Percentiles rank a stretch among this genome's conserved stretches.
phyloP scores from a whole-genome alignment of 1,140 invertebrate genomes.

The Contarinia nasturtii region DNA sequence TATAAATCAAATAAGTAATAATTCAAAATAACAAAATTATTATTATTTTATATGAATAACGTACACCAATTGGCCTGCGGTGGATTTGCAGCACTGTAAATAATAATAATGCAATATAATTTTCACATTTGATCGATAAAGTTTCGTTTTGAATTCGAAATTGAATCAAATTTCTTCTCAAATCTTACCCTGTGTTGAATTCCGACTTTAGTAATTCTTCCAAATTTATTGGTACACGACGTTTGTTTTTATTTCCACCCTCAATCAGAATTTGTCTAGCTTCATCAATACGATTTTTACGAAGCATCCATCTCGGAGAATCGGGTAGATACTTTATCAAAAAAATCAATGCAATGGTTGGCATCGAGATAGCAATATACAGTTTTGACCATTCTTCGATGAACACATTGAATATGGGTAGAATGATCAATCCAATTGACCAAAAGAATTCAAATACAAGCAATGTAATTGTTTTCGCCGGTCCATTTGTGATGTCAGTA shows the following conservation, averaged over 20 bases:
- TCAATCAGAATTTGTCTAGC: constrained; percentile 19
- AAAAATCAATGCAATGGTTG: constrained; percentile 20
- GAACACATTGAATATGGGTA: constrained; percentile 21
- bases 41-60: too few species aligned
- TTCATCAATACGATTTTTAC: constrained; percentile 12
- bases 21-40: too few species aligned
- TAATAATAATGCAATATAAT: background rate
- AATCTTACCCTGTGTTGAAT: too few species aligned
- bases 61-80: constrained; percentile 13
- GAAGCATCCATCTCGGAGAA: constrained; percentile 23
- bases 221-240: constrained; percentile 19
- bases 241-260: constrained; percentile 20
- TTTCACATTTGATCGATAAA: too few species aligned
- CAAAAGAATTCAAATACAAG: constrained; percentile 26
- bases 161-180: constrained; percentile 10
- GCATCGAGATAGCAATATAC: constrained; percentile 24
- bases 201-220: background rate
- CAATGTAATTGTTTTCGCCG: constrained; percentile 20
- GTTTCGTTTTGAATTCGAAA: too few species aligned
- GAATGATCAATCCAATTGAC: constrained; percentile 24
- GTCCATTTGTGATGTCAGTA: constrained; percentile 21
- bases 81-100: constrained; percentile 5
- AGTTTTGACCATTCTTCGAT: constrained; percentile 23
- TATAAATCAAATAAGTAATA: too few species aligned
- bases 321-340: constrained; percentile 25